A percentile compares a stretch with the other conserved stretches of the same genome.
phyloP scores from a whole-genome alignment of 2,888 invertebrate genomes.

The Dryococelus australis region DNA sequence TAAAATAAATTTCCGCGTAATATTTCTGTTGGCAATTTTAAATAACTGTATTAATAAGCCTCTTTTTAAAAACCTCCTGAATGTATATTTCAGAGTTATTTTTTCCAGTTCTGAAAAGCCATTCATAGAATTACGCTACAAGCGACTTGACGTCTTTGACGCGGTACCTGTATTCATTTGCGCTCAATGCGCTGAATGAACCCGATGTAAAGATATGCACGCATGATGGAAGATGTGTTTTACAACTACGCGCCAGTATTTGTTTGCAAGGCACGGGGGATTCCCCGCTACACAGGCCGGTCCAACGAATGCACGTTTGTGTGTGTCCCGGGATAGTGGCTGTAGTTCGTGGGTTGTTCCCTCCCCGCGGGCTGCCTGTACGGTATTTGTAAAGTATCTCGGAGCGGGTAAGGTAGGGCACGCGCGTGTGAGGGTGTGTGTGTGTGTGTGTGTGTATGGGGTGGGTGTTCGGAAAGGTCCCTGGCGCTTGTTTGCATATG shows the following conservation, averaged over 20 bases:
- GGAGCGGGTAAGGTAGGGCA: background rate
- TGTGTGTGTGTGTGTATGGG: background rate
- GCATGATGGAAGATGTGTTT: too few species aligned
- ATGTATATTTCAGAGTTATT: background rate
- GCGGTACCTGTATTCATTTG: background rate
- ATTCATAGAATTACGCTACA: background rate
- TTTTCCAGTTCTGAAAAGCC: background rate
- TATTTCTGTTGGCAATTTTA: too few species aligned
- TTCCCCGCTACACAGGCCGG: too few species aligned
- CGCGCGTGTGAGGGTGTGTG: background rate
- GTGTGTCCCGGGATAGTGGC: background rate
- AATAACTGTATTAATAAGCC: background rate
- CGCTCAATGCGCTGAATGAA: too few species aligned
- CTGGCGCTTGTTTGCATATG: conserved; percentile 37
- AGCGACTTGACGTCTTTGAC: background rate
- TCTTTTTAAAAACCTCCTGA: background rate
- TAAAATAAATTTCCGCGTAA: too few species aligned
- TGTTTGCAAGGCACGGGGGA: too few species aligned
- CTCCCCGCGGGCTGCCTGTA: background rate
- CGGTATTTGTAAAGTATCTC: conserved; percentile 20
- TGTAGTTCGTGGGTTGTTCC: background rate
- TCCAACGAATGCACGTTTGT: background rate
- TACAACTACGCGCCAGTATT: too few species aligned
- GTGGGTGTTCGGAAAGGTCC: conserved; percentile 7
- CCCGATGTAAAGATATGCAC: too few species aligned